phyloP scores from a whole-genome alignment of 2,113 vertebrate genomes.

The Echinops telfairi region DNA sequence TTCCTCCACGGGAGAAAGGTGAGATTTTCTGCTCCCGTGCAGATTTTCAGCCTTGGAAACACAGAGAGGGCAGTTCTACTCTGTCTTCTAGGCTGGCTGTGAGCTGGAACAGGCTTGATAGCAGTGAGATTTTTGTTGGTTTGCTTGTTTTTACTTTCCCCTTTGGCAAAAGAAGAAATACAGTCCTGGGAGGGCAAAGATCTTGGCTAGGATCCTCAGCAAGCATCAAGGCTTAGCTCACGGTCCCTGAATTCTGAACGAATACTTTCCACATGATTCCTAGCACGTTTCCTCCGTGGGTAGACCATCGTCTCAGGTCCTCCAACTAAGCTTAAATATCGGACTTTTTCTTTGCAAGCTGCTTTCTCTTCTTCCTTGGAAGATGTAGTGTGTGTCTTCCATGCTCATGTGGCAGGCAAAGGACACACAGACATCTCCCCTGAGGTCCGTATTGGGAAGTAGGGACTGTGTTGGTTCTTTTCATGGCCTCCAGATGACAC shows the following conservation, averaged over 20 bases:
- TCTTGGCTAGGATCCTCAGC: neutral
- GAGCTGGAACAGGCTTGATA: too few species aligned
- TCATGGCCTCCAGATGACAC: neutral
- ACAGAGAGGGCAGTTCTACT: too few species aligned
- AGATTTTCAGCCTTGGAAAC: too few species aligned
- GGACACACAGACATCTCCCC: neutral
- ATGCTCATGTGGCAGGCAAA: neutral
- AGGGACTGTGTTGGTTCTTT: neutral
- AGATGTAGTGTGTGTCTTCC: neutral
- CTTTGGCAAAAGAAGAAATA: slow-evolving; percentile 17
- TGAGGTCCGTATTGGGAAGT: neutral
- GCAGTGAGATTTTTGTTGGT: too few species aligned
- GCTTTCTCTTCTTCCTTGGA: neutral
- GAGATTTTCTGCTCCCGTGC: too few species aligned
- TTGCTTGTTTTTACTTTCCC: too few species aligned
- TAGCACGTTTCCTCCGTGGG: neutral
- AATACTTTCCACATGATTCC: neutral
- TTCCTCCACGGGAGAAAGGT: too few species aligned
- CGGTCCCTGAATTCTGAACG: neutral
- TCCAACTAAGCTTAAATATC: neutral
- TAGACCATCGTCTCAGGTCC: neutral
- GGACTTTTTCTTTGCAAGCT: neutral
- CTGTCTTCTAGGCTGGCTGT: too few species aligned
- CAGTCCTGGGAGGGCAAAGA: neutral
- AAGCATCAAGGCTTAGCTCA: neutral